phyloP scores from a whole-genome alignment of 1,140 invertebrate genomes.

The Trachymyrmex septentrionalis region DNA sequence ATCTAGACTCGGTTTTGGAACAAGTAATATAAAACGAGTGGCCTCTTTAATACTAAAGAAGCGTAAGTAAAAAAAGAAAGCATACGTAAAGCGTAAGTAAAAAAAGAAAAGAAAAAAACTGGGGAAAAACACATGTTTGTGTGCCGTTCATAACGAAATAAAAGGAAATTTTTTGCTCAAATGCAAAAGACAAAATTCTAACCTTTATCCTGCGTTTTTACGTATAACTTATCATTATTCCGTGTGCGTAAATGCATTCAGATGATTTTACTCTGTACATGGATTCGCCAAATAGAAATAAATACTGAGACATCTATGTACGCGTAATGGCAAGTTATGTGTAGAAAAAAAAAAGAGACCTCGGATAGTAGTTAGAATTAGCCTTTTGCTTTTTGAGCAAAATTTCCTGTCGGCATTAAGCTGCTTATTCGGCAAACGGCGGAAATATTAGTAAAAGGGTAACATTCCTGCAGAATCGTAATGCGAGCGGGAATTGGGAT shows the following conservation, averaged over 20 bases:
- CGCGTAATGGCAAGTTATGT: not conserved
- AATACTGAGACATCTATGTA: not conserved
- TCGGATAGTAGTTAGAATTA: not conserved
- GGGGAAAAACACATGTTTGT: not conserved
- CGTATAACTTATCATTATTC: not conserved
- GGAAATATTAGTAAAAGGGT: conserved; percentile 23
- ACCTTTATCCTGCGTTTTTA: not conserved
- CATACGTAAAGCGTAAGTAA: not conserved
- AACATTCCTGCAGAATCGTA: conserved; percentile 27
- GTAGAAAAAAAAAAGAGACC: not conserved
- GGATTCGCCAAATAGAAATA: not conserved
- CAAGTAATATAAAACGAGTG: not conserved
- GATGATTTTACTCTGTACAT: too few species aligned
- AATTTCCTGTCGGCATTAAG: not conserved
- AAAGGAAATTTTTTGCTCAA: conserved; percentile 5
- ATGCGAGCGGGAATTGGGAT: conserved; percentile 13
- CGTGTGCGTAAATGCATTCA: not conserved
- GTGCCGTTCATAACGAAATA: too few species aligned
- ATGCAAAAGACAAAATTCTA: conserved; percentile 5
- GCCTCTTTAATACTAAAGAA: not conserved
- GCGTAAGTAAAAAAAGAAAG: not conserved
- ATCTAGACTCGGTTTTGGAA: not conserved
- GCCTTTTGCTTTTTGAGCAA: not conserved
- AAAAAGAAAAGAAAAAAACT: not conserved
- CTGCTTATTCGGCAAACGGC: conserved; percentile 1